A percentile compares a stretch with the other conserved stretches of the same genome.
These are phyloP conservation scores for Ciconia boyciana DNA, from an alignment of 2,113 vertebrate species.

Conservation along the genomic window DNA sequence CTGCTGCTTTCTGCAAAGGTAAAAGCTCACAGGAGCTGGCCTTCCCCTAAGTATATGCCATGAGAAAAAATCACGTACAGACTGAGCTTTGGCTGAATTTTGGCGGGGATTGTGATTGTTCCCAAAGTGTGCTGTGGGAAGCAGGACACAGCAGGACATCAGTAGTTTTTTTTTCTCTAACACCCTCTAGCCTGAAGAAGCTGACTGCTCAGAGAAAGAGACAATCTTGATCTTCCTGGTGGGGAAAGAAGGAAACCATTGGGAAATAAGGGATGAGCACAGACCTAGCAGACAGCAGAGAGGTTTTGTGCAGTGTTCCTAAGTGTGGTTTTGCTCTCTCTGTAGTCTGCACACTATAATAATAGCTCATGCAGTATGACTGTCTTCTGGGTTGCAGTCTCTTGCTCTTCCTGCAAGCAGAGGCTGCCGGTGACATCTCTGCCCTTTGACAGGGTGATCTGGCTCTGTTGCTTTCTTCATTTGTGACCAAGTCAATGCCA, in stretches of 20 bases:
- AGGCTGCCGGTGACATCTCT: not conserved
- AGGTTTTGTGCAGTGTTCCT: not conserved
- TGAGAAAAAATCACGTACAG: not conserved
- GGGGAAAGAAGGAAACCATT: not conserved
- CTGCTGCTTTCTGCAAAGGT: constrained; percentile 93
- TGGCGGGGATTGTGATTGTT: not conserved
- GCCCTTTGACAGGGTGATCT: not conserved
- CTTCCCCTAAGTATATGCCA: not conserved
- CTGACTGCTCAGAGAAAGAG: not conserved
- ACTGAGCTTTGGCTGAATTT: not conserved
- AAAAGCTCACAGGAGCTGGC: not conserved
- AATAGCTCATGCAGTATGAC: not conserved
- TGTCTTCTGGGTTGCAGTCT: not conserved
- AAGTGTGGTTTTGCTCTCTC: not conserved
- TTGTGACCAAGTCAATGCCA: not conserved
- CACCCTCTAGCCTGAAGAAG: not conserved
- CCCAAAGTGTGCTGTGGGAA: not conserved
- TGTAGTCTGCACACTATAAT: not conserved
- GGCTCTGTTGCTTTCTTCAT: not conserved
- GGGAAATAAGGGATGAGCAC: not conserved
- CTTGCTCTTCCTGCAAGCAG: not conserved
- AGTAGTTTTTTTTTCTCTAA: not conserved
- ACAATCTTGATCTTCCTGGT: not conserved
- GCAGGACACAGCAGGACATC: not conserved
- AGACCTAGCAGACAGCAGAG: not conserved